These are phyloP conservation scores for Trachelus iudaicus DNA, from an alignment of 2,888 invertebrate genomes.

Conservation along the genomic window DNA sequence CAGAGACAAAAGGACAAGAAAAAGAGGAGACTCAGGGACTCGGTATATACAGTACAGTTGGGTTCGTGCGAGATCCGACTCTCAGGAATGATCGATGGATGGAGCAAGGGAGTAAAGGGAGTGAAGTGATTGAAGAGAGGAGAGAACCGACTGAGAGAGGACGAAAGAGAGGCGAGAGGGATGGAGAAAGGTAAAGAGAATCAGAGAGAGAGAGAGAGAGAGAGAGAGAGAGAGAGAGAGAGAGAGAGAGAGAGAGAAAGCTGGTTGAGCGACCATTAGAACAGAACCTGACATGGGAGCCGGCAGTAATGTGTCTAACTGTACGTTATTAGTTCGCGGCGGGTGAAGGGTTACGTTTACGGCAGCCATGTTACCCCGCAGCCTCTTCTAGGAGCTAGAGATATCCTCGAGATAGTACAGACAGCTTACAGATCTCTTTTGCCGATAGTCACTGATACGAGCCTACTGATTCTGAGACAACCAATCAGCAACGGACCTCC, in stretches of 20 bases:
- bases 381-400: constrained; percentile 21
- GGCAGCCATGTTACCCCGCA: constrained; percentile 22
- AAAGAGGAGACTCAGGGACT: background rate
- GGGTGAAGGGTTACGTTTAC: constrained; percentile 51
- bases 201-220: too few species aligned
- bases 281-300: constrained; percentile 33
- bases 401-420: constrained; percentile 40
- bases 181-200: constrained; percentile 8
- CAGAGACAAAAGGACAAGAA: constrained; percentile 9
- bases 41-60: background rate
- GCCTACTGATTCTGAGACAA: too few species aligned
- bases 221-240: background rate
- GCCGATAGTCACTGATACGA: constrained; percentile 47
- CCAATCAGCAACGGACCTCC: background rate
- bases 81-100: constrained; percentile 46
- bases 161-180: constrained; percentile 16
- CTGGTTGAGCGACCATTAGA: constrained; percentile 22
- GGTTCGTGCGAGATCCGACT: constrained; percentile 5
- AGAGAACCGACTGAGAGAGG: constrained; percentile 20
- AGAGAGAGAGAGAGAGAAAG: constrained; percentile 26
- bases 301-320: constrained; percentile 44
- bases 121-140: constrained; percentile 23
- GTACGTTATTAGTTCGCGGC: constrained; percentile 44
- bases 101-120: constrained; percentile 15
- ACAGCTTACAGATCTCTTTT: constrained; percentile 38